Evolutionary conservation across 2,113 vertebrate genomes (phyloP).

Genomic region (Anarhynchus alexandrinus): DNA sequence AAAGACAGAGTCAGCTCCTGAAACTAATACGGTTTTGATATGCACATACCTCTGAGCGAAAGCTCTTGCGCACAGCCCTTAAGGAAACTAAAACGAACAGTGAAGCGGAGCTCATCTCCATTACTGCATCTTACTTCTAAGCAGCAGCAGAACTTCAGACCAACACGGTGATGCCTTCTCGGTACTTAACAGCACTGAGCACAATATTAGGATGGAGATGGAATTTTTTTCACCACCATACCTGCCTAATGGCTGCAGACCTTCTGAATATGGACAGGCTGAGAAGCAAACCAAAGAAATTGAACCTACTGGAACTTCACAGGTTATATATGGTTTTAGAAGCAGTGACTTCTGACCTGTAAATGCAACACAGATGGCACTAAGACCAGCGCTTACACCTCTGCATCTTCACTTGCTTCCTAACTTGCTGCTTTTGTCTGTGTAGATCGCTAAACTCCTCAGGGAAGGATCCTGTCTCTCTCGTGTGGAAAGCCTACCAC

Average conservation of each 20-base stretch:
- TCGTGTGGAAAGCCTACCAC: neutral
- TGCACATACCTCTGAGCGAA: neutral
- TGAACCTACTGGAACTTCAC: neutral
- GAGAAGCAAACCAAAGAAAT: neutral
- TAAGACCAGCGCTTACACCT: neutral
- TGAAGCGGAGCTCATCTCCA: neutral
- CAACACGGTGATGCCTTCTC: no score
- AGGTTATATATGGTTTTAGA: neutral
- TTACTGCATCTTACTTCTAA: neutral
- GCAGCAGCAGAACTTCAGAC: neutral
- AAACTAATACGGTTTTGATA: neutral
- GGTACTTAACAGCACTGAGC: neutral
- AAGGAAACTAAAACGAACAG: neutral
- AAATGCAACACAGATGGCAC: neutral
- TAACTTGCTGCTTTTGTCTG: neutral
- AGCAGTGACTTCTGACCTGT: neutral
- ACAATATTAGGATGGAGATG: neutral
- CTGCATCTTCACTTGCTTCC: neutral
- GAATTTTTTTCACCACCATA: neutral
- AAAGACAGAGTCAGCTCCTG: neutral
- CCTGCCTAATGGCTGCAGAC: neutral
- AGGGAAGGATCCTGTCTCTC: neutral
- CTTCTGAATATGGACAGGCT: neutral
- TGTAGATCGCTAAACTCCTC: neutral
- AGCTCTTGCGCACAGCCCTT: neutral